A percentile compares a stretch with the other conserved stretches of the same genome.
phyloP scores from a whole-genome alignment of 1,140 invertebrate genomes.

The Aleiodes sp. region DNA sequence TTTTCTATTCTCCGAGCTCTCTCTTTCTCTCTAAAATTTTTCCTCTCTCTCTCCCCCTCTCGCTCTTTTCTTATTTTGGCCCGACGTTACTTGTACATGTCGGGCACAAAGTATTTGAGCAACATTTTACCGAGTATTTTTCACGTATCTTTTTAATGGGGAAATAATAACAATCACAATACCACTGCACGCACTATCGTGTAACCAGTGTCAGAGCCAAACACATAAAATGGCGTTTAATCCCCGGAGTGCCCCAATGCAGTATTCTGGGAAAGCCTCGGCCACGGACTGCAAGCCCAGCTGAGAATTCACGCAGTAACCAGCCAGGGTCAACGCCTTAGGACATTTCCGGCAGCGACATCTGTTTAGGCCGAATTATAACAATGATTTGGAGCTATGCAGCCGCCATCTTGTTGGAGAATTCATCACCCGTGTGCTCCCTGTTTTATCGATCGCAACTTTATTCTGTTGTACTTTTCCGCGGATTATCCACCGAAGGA shows the following conservation, averaged over 20 bases:
- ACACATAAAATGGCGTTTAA: constrained; percentile 59
- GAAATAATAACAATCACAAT: constrained; percentile 24
- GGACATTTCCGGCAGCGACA: background rate
- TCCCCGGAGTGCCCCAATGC: constrained; percentile 39
- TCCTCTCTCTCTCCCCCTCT: background rate
- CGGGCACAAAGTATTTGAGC: constrained; percentile 49
- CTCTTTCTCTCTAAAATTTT: background rate
- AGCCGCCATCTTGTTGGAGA: no score
- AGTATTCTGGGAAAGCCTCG: constrained; percentile 45
- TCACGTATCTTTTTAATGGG: background rate
- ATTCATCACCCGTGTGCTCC: no score
- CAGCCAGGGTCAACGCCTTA: constrained; percentile 12
- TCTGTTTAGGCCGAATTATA: no score
- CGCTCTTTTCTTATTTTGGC: constrained; percentile 30
- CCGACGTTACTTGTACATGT: constrained; percentile 57
- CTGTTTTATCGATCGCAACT: no score
- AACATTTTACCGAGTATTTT: constrained; percentile 48
- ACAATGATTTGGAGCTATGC: no score
- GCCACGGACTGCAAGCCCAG: constrained; percentile 27
- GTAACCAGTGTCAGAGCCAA: constrained; percentile 52
- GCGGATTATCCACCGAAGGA: no score
- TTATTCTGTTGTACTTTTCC: no score
- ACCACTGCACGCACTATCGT: constrained; percentile 33
- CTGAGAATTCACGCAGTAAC: constrained; percentile 13
- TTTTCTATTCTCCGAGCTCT: background rate